A percentile compares a stretch with the other conserved stretches of the same genome.
Evolutionary conservation across 2,888 invertebrate genomes (phyloP).

Genomic region (Lithophane socia): DNA sequence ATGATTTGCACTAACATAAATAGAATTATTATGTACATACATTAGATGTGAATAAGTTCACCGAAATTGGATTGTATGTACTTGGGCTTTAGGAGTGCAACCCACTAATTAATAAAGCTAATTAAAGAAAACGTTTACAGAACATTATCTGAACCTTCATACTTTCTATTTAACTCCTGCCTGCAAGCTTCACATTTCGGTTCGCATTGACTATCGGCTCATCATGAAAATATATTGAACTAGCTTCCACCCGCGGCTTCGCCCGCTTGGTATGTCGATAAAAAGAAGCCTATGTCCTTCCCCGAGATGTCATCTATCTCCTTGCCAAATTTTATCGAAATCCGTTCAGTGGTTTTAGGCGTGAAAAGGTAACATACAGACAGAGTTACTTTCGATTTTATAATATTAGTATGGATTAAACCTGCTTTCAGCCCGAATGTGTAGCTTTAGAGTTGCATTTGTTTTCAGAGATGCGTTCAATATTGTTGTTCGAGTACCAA

Average conservation of each 20-base stretch:
- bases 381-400: too few species aligned
- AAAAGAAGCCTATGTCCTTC: too few species aligned
- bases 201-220: neutral
- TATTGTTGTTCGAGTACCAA: slow-evolving; percentile 4
- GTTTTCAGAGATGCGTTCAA: slow-evolving; percentile 23
- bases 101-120: neutral
- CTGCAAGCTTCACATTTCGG: neutral
- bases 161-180: neutral
- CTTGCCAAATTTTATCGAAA: too few species aligned
- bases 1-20: slow-evolving; percentile 34
- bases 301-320: too few species aligned
- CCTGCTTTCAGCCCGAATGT: slow-evolving; percentile 2
- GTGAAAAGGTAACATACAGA: too few species aligned
- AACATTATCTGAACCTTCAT: neutral
- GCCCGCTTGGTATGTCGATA: too few species aligned
- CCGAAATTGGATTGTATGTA: neutral
- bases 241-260: too few species aligned
- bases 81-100: neutral
- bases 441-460: slow-evolving; percentile 24
- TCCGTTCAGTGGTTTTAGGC: too few species aligned
- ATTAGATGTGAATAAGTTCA: slow-evolving; percentile 10
- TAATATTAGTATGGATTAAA: neutral
- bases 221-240: slow-evolving; percentile 1
- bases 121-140: neutral
- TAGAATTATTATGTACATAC: slow-evolving; percentile 17